Conservation (phyloP, 2,113 vertebrate genomes). For the Xiphophorus hellerii region DNA sequence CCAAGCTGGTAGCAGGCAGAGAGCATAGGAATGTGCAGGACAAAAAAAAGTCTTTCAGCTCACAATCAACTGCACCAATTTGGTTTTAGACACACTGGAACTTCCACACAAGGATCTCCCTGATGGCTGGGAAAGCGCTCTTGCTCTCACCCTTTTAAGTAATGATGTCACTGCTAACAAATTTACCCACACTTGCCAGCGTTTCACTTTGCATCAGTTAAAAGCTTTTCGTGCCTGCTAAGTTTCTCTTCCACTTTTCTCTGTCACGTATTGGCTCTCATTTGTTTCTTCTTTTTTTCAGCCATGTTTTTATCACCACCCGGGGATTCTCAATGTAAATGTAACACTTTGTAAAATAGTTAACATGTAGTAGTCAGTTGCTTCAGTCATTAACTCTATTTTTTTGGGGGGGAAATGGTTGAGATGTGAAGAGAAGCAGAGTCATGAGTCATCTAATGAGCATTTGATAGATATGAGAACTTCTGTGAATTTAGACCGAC, state of each 20-base stretch:
- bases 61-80: conserved; percentile 16
- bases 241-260: conserved; percentile 1
- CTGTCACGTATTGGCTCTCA: conserved; percentile 14
- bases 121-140: conserved; percentile 15
- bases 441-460: conserved; percentile 48
- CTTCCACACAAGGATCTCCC: background rate
- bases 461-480: conserved; percentile 42
- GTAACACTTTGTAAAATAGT: conserved; percentile 19
- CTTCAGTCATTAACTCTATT: background rate
- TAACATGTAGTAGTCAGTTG: conserved; percentile 17
- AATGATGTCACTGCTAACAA: conserved; percentile 34
- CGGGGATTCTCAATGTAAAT: conserved; percentile 14
- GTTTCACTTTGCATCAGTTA: conserved; percentile 32
- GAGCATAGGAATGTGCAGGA: conserved; percentile 24
- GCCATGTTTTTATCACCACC: conserved; percentile 13
- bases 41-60: conserved; percentile 39
- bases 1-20: conserved; percentile 40
- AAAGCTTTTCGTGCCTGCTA: conserved; percentile 35
- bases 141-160: conserved; percentile 23
- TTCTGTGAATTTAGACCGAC: background rate
- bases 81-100: conserved; percentile 17
- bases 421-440: conserved; percentile 11
- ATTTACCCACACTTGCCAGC: conserved; percentile 23
- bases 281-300: conserved; percentile 14
- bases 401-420: conserved; percentile 13